Conservation (phyloP, 2,797 vertebrate species). For the Myiotriccus ornatus region DNA sequence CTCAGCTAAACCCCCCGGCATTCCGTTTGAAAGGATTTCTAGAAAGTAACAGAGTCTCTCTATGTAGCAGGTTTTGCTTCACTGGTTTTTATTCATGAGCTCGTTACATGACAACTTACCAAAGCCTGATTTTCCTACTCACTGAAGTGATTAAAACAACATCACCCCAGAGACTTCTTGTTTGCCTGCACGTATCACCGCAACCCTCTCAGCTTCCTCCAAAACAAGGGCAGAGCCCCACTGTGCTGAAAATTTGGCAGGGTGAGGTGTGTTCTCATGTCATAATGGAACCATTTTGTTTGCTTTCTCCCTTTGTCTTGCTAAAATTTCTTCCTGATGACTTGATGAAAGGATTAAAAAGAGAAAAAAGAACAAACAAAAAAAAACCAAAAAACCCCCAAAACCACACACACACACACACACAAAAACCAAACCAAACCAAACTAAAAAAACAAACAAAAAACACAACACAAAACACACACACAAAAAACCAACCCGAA, state of each 20-base stretch:
- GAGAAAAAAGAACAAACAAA: no score
- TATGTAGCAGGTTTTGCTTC: background rate
- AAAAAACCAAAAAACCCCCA: no score
- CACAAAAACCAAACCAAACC: background rate
- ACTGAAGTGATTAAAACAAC: constrained; percentile 4
- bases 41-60: background rate
- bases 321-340: background rate
- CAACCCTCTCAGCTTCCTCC: background rate
- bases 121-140: background rate
- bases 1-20: background rate
- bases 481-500: background rate
- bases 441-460: background rate
- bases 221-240: background rate
- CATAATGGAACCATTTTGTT: background rate
- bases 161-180: background rate
- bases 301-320: background rate
- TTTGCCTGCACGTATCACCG: background rate
- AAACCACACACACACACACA: no score
- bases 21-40: background rate
- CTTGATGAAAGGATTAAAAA: background rate
- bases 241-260: background rate
- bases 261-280: background rate
- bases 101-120: background rate
- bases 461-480: no score
- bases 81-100: background rate